Evolutionary conservation across 1,140 invertebrate species (phyloP).

Genomic region (Trialeurodes vaporariorum): DNA sequence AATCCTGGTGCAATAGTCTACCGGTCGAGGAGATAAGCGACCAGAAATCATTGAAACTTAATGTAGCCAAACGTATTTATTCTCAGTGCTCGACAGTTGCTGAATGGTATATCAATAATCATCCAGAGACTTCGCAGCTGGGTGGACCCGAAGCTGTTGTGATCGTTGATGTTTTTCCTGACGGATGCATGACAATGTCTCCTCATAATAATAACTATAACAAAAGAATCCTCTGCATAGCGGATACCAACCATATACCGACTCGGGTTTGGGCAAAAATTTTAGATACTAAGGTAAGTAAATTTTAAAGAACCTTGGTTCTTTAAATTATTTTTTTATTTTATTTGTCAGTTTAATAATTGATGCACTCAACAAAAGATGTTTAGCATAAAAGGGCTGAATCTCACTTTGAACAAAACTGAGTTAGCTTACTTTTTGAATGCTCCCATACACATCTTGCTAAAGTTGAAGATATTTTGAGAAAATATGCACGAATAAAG

Average conservation of each 20-base stretch:
- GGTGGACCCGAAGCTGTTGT: conserved; percentile 24
- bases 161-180: conserved; percentile 29
- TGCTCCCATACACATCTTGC: too few relatives aligned
- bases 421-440: too few relatives aligned
- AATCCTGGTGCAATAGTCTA: conserved; percentile 18
- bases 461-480: too few relatives aligned
- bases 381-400: too few relatives aligned
- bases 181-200: conserved; percentile 27
- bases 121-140: conserved; percentile 23
- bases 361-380: too few relatives aligned
- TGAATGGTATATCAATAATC: conserved; percentile 27
- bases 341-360: too few relatives aligned
- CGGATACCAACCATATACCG: conserved; percentile 28
- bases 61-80: conserved; percentile 27
- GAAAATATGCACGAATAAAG: too few relatives aligned
- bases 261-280: conserved; percentile 26
- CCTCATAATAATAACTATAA: conserved; percentile 27
- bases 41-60: conserved; percentile 16
- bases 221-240: conserved; percentile 28
- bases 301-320: too few relatives aligned
- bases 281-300: conserved; percentile 17
- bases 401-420: too few relatives aligned
- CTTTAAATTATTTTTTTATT: too few relatives aligned
- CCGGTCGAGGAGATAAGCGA: conserved; percentile 12
- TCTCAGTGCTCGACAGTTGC: conserved; percentile 24